Evolutionary conservation across 2,888 invertebrate species (phyloP).

Genomic region (Drosophila limbata): DNA sequence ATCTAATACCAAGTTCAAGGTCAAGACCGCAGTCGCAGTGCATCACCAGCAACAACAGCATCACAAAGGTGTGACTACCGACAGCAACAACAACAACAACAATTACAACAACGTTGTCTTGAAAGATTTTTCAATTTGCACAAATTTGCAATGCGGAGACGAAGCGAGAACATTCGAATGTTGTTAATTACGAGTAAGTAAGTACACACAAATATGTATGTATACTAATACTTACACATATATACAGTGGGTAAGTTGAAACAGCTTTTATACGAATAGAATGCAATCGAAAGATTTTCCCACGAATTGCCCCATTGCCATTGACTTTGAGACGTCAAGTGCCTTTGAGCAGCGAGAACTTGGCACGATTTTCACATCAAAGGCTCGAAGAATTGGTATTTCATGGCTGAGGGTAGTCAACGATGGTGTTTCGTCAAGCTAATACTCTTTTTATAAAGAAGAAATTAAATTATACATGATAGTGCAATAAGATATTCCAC

Average conservation of each 20-base stretch:
- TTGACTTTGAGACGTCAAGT: conserved; percentile 78
- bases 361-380: conserved; percentile 68
- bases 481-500: no score
- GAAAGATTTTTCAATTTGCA: conserved; percentile 53
- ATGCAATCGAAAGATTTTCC: conserved; percentile 72
- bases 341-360: conserved; percentile 57
- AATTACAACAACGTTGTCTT: conserved; percentile 30
- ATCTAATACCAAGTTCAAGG: conserved; percentile 82
- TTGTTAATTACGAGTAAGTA: conserved; percentile 53
- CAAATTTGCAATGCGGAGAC: conserved; percentile 36
- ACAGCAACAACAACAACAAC: conserved; percentile 8
- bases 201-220: conserved; percentile 10
- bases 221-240: conserved; percentile 12
- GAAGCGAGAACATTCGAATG: conserved; percentile 38
- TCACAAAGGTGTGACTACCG: conserved; percentile 70
- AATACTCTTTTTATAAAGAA: conserved; percentile 1
- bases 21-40: conserved; percentile 57
- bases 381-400: conserved; percentile 56
- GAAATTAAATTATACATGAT: neutral
- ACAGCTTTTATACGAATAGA: conserved; percentile 20
- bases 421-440: conserved; percentile 14
- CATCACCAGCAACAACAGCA: conserved; percentile 45
- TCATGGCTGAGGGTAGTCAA: conserved; percentile 17
- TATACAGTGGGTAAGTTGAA: conserved; percentile 50
- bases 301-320: conserved; percentile 73